phyloP scores from a whole-genome alignment of 2,888 invertebrate genomes.

The Latrodectus hesperus region DNA sequence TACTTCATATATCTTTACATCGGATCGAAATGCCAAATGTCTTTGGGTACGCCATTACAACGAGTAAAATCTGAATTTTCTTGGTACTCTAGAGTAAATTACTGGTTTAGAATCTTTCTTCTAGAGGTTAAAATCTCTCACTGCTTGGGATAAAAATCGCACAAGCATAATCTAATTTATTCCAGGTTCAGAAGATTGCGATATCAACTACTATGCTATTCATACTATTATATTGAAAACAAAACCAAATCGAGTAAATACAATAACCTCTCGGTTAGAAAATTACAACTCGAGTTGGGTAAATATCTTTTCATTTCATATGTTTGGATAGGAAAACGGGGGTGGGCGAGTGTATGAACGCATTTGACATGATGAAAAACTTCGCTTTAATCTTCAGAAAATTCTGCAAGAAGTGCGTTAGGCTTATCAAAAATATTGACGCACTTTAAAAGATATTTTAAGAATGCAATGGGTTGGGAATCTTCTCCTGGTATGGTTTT shows the following conservation, averaged over 20 bases:
- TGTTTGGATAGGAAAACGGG: not conserved
- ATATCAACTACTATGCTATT: too few relatives aligned
- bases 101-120: too few relatives aligned
- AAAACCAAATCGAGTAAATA: slow-evolving; percentile 47
- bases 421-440: slow-evolving; percentile 54
- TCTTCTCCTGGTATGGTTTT: not conserved
- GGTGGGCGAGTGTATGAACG: slow-evolving; percentile 3
- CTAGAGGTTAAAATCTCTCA: too few relatives aligned
- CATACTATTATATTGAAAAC: not conserved
- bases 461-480: not conserved
- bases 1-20: too few relatives aligned
- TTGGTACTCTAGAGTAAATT: too few relatives aligned
- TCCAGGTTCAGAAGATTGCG: slow-evolving; percentile 10
- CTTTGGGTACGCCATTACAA: too few relatives aligned
- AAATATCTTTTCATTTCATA: not conserved
- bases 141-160: slow-evolving; percentile 59
- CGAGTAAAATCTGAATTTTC: too few relatives aligned
- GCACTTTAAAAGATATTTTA: slow-evolving; percentile 33
- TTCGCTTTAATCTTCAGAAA: slow-evolving; percentile 46
- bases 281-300: not conserved
- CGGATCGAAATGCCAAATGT: too few relatives aligned
- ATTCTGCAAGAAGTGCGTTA: slow-evolving; percentile 23
- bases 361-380: slow-evolving; percentile 64
- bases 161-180: slow-evolving; percentile 65
- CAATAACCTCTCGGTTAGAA: not conserved